Conservation (phyloP, 2,797 vertebrate genomes). For the Poliocrania exsul region DNA sequence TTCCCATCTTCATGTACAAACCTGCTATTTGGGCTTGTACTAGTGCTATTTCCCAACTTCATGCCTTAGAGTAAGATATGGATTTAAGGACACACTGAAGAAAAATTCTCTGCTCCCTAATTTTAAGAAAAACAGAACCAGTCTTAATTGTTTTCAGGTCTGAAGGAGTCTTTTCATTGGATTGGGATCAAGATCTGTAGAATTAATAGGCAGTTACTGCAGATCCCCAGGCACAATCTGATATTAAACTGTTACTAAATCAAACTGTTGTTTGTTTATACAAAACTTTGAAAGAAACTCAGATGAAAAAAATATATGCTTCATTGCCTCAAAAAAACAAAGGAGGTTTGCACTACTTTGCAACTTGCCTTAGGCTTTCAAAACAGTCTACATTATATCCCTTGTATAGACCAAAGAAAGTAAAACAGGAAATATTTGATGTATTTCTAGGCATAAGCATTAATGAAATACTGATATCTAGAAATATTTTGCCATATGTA, state of each 20-base stretch:
- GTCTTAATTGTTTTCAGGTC: constrained; percentile 1
- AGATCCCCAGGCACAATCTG: constrained; percentile 1
- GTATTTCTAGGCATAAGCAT: neutral
- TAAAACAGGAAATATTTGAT: neutral
- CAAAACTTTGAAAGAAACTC: neutral
- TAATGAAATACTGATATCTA: neutral
- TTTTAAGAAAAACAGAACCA: constrained; percentile 1
- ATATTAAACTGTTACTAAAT: constrained; percentile 32
- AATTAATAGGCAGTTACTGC: constrained; percentile 6
- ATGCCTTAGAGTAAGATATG: neutral
- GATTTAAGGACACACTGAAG: neutral
- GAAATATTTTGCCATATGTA: neutral
- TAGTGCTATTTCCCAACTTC: neutral
- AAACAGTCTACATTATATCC: neutral
- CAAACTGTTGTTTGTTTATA: constrained; percentile 6
- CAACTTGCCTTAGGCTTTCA: neutral
- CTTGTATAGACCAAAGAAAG: neutral
- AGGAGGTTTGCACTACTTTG: neutral
- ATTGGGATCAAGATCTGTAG: constrained; percentile 13
- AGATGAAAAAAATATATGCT: neutral
- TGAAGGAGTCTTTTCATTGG: constrained; percentile 21
- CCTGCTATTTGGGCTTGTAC: neutral
- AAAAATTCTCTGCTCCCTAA: neutral
- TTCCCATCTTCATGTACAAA: neutral
- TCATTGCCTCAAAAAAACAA: neutral